Evolutionary conservation across 2,888 invertebrate species (phyloP), one percentile per base, ranked within the genome.

Genomic region (Orthonevra nobilis): DNA sequence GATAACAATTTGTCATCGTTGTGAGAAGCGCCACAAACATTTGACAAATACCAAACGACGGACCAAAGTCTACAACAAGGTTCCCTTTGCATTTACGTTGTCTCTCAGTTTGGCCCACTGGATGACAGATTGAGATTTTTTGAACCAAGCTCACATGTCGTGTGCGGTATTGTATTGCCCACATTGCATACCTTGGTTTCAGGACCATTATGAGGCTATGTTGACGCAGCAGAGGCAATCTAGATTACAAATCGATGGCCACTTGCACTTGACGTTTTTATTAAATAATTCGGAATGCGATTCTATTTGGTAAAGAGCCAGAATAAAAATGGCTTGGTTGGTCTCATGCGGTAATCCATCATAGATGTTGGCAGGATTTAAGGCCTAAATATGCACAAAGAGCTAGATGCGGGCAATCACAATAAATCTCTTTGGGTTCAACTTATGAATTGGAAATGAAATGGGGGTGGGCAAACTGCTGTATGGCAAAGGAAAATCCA

Each of bases 1-100:
- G 72, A 79, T 66, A 72, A 72, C 79, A 72, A 79, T 79, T 79
- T 79, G 79, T 72, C 79, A 79, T 72, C 54, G 64, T 60, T 61
- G 61, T 36, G 66, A 9, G 63, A 38, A 77, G 75, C 75, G 69
- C 75, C 66, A 66, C 60, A 73, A 52, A n/a, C n/a, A n/a, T 54
- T 52, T 79, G 72, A 72, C 77, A 72, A 77, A 77, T 61, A 66
- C 58, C 66, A 54, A 72, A 44, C 64, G 60, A 66, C 60, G 64
- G 64, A 77, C 63, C 34, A 17, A 30, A 46, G 36, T 40, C 30
- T 30, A 20, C n/a, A n/a, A n/a, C n/a, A n/a, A n/a, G 23, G 58
- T 66, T 32, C 60, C 50, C 66, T 44, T 52, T 50, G 10, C 15
- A 48, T 32, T 30, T 36, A 15, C 12, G 17, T 70, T 46, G 54